phyloP scores from a whole-genome alignment of 2,797 vertebrate genomes.

The Halcyon smyrnensis region DNA sequence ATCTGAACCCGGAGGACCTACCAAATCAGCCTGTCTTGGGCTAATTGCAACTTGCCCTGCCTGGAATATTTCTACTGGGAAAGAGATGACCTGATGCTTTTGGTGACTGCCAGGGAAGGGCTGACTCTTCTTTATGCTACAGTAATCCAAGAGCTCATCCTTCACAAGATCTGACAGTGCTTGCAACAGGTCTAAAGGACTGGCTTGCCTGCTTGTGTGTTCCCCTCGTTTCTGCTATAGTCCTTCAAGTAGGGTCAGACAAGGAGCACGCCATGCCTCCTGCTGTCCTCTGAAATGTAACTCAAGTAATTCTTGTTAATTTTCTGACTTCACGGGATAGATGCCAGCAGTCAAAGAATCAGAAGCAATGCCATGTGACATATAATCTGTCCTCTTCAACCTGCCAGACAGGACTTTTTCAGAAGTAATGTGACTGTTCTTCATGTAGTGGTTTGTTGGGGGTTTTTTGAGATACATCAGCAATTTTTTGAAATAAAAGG shows the following conservation, averaged over 20 bases:
- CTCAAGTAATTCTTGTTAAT: not conserved
- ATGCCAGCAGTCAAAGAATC: not conserved
- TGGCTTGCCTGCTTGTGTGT: fast-evolving
- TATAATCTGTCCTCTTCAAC: not conserved
- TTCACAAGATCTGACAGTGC: not conserved
- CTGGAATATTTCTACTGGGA: not conserved
- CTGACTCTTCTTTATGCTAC: not conserved
- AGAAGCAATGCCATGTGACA: not conserved
- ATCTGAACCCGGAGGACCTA: not conserved
- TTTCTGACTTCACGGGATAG: not conserved
- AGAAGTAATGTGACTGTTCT: not conserved
- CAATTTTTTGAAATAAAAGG: not conserved
- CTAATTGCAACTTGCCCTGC: not conserved
- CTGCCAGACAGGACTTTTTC: not conserved
- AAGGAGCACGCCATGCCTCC: not conserved
- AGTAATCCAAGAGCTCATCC: not conserved
- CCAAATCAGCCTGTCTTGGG: not conserved
- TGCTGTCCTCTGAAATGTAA: not conserved
- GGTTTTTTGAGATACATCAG: not conserved
- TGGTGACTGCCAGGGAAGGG: not conserved
- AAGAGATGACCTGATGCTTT: not conserved
- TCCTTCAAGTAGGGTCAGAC: not conserved
- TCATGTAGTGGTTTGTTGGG: not conserved
- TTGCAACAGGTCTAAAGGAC: not conserved
- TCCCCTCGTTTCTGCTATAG: not conserved